Conservation (phyloP, 2,113 vertebrate genomes). For the Nothocercus julius region DNA sequence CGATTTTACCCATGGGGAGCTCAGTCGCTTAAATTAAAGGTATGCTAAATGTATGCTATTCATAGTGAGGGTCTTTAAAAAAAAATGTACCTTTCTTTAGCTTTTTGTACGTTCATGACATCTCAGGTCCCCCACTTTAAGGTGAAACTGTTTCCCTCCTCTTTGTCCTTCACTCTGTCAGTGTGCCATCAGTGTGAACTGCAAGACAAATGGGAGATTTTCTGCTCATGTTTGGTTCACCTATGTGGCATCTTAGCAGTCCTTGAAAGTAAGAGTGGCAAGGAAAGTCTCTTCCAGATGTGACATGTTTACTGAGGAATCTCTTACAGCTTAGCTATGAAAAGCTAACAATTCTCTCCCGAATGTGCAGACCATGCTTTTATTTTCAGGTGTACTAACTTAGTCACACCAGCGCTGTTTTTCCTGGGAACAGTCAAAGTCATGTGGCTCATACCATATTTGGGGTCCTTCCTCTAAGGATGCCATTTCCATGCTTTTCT, state of each 20-base stretch:
- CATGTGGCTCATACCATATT: constrained; percentile 17
- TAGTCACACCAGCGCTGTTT: not conserved
- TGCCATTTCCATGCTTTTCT: constrained; percentile 3
- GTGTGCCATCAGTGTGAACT: not conserved
- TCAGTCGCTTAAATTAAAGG: not conserved
- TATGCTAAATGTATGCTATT: not conserved
- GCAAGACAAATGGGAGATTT: not conserved
- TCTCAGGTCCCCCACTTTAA: not conserved
- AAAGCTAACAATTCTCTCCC: not conserved
- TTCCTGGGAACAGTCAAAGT: not conserved
- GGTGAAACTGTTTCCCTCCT: not conserved
- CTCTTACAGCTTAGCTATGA: not conserved
- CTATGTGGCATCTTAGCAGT: not conserved
- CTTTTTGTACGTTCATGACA: not conserved
- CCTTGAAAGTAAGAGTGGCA: not conserved
- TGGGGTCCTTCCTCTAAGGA: not conserved
- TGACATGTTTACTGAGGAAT: not conserved
- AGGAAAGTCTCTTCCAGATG: not conserved
- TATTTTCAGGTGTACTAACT: not conserved
- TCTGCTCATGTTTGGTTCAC: not conserved
- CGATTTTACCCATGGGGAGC: not conserved
- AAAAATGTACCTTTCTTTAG: not conserved
- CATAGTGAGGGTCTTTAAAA: not conserved
- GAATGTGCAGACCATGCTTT: not conserved
- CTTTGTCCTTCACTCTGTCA: not conserved